Evolutionary conservation across 2,888 invertebrate species (phyloP).

Genomic region (Brenthis ino): DNA sequence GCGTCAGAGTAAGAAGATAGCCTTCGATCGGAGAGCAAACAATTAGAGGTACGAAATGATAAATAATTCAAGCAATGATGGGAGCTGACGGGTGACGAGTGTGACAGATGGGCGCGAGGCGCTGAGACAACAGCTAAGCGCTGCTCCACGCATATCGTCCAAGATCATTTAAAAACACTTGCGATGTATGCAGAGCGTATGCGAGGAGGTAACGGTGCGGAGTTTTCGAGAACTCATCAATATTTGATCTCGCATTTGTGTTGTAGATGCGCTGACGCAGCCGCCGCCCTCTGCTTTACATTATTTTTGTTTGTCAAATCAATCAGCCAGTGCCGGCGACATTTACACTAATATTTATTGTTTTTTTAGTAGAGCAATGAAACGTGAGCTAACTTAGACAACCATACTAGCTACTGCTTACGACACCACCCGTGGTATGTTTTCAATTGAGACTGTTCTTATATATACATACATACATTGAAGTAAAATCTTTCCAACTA

Average conservation of each 20-base stretch:
- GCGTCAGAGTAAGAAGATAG: not conserved
- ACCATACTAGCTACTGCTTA: no score
- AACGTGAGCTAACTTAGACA: not conserved
- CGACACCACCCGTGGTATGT: no score
- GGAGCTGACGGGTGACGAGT: conserved; percentile 9
- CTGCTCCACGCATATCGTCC: not conserved
- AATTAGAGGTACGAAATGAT: not conserved
- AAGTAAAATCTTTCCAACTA: no score
- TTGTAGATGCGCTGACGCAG: conserved; percentile 56
- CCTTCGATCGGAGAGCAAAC: not conserved
- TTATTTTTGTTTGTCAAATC: conserved; percentile 49
- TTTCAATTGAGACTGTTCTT: no score
- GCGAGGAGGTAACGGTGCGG: conserved; percentile 45
- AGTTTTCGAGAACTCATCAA: conserved; percentile 63
- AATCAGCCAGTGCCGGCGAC: not conserved
- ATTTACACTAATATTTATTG: conserved; percentile 5
- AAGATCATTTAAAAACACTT: conserved; percentile 15
- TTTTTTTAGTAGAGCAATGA: not conserved
- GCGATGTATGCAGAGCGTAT: conserved; percentile 53
- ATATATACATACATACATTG: no score
- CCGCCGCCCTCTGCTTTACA: conserved; percentile 30
- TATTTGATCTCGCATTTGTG: conserved; percentile 63
- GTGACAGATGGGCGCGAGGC: no score
- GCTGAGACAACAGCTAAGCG: conserved; percentile 2
- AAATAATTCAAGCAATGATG: conserved; percentile 18